Conservation (phyloP, 2,113 vertebrate genomes). For the Rana temporaria region DNA sequence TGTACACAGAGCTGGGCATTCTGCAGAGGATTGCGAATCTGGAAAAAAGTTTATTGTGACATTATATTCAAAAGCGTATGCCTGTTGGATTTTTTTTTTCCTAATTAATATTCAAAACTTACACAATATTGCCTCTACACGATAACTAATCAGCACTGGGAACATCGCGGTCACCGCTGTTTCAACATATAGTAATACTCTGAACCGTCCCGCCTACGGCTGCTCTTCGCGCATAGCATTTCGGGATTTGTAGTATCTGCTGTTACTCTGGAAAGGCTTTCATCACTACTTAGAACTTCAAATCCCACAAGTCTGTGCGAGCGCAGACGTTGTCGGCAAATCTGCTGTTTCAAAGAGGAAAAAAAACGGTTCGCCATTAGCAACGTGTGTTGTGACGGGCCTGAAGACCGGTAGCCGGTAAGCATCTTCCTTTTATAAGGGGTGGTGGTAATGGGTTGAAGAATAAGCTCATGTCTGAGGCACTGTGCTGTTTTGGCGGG, state of each 20-base stretch:
- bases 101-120: too few species aligned
- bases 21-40: too few species aligned
- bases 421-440: background rate
- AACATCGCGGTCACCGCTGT: background rate
- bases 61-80: too few species aligned
- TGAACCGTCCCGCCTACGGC: background rate
- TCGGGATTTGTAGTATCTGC: background rate
- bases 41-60: too few species aligned
- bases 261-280: background rate
- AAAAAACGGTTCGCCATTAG: constrained; percentile 65
- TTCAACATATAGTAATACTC: constrained; percentile 32
- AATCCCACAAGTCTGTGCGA: constrained; percentile 59
- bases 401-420: background rate
- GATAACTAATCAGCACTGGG: too few species aligned
- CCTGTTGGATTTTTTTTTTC: too few species aligned
- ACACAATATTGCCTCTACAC: too few species aligned
- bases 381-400: constrained; percentile 42
- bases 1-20: too few species aligned
- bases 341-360: constrained; percentile 68
- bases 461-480: too few species aligned
- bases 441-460: too few species aligned
- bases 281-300: constrained; percentile 61
- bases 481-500: constrained; percentile 1
- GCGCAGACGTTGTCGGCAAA: constrained; percentile 10
- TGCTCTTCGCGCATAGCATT: background rate